These are phyloP conservation scores for Trachelus stipa DNA, from an alignment of 2,888 invertebrate genomes.

Conservation along the genomic window DNA sequence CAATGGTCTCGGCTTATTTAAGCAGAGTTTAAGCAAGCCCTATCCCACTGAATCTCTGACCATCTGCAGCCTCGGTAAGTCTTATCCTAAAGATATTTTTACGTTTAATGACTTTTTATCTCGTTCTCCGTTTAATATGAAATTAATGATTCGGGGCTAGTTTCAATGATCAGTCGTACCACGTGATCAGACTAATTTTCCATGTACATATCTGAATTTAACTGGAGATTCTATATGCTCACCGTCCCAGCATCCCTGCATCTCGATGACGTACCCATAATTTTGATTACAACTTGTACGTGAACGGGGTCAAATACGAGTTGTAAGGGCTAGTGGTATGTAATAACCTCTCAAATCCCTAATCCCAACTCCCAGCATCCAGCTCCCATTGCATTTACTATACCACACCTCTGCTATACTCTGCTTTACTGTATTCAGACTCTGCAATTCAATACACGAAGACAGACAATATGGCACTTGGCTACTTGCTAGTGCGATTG, in stretches of 20 bases:
- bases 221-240: too few relatives aligned
- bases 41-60: background rate
- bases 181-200: background rate
- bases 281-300: conserved; percentile 46
- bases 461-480: background rate
- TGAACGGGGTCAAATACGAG: conserved; percentile 32
- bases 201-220: background rate
- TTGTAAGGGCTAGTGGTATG: conserved; percentile 32
- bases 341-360: conserved; percentile 47
- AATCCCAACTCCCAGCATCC: conserved; percentile 17
- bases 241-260: conserved; percentile 34
- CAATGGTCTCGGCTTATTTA: conserved; percentile 40
- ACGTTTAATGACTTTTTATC: background rate
- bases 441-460: background rate
- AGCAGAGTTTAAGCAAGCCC: conserved; percentile 48
- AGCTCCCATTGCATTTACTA: background rate
- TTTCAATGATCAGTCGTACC: background rate
- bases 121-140: background rate
- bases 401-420: background rate
- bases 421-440: background rate
- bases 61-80: background rate
- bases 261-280: conserved; percentile 38
- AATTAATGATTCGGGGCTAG: background rate
- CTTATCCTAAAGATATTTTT: background rate
- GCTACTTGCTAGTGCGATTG: background rate